Conservation (phyloP, 1,140 invertebrate genomes). For the Drosophila sproati region DNA sequence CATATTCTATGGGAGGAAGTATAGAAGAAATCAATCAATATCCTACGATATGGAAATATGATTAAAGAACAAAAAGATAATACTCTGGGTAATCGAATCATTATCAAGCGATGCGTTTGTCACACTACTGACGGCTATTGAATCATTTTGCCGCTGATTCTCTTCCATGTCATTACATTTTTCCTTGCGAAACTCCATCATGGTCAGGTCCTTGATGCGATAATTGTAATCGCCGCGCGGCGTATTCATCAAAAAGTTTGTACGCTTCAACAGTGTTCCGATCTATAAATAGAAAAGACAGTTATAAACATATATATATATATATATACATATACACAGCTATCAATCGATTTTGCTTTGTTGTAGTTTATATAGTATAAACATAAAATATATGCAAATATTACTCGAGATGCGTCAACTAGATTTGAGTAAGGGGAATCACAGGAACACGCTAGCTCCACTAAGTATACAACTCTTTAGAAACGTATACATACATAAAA, state of each 20-base stretch:
- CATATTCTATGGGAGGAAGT: constrained; percentile 32
- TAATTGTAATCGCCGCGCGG: constrained; percentile 57
- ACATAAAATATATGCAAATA: no score
- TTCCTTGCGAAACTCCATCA: constrained; percentile 70
- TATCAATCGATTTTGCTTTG: neutral
- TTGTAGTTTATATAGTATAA: neutral
- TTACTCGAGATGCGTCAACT: neutral
- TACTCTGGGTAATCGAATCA: constrained; percentile 52
- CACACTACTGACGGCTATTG: neutral
- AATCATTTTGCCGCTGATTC: constrained; percentile 37
- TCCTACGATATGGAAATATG: no score
- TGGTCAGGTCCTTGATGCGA: constrained; percentile 55
- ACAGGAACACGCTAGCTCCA: neutral
- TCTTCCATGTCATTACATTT: constrained; percentile 67
- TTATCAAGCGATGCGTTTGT: constrained; percentile 19
- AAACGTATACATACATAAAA: no score
- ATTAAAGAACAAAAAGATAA: neutral
- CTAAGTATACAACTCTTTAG: neutral
- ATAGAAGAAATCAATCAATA: neutral
- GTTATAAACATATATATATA: constrained; percentile 1
- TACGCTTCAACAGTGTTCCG: constrained; percentile 62
- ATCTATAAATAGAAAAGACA: constrained; percentile 53
- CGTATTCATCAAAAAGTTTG: constrained; percentile 71
- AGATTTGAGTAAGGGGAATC: neutral
- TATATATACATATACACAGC: neutral